Evolutionary conservation across 2,113 vertebrate species (phyloP).

Genomic region (Stegastes partitus): DNA sequence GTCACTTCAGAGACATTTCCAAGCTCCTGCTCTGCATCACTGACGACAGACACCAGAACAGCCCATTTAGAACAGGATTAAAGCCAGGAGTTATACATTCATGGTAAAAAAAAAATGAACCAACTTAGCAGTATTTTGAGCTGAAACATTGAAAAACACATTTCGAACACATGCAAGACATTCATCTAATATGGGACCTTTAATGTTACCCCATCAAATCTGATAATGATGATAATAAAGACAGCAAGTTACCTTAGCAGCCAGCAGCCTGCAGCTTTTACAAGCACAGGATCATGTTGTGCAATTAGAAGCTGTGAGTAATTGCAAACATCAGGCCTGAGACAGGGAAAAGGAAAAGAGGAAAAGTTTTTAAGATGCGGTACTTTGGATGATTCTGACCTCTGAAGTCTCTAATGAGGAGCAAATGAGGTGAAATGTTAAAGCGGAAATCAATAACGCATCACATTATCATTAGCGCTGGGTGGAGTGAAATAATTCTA

Average conservation of each 20-base stretch:
- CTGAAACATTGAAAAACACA: no score
- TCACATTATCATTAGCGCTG: constrained; percentile 20
- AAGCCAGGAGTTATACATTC: no score
- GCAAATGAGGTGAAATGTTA: constrained; percentile 7
- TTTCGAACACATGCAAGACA: no score
- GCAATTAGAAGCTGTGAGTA: constrained; percentile 54
- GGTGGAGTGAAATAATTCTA: not conserved
- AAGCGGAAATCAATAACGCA: constrained; percentile 21
- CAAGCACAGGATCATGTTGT: constrained; percentile 20
- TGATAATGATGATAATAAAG: constrained; percentile 43
- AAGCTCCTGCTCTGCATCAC: no score
- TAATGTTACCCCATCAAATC: constrained; percentile 17
- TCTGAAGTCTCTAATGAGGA: constrained; percentile 35
- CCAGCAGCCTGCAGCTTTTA: constrained; percentile 17
- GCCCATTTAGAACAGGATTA: no score
- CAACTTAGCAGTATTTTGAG: no score
- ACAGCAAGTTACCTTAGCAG: constrained; percentile 34
- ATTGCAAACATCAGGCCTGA: not conserved
- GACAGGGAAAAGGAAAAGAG: not conserved
- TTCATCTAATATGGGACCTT: not conserved
- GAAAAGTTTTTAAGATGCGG: not conserved
- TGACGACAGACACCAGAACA: no score
- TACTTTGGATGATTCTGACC: constrained; percentile 35
- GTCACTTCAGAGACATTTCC: no score
- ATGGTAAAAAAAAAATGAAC: no score